Conservation (phyloP, 1,140 invertebrate genomes). For the Whitmania pigra region DNA sequence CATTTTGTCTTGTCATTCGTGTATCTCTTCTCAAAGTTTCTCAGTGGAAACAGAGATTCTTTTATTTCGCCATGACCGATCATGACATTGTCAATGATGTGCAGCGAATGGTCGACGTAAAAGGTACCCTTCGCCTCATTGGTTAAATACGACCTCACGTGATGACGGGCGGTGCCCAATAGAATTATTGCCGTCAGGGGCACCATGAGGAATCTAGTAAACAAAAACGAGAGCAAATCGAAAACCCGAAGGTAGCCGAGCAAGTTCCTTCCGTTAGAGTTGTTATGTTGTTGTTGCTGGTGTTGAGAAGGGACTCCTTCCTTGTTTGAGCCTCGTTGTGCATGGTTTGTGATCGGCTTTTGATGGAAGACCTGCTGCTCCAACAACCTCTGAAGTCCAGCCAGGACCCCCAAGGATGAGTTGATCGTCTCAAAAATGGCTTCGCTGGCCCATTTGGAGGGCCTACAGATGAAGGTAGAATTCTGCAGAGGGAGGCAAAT, state of each 20-base stretch:
- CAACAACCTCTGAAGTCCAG: neutral
- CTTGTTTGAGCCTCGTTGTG: neutral
- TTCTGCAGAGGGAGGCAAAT: neutral
- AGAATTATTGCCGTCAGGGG: neutral
- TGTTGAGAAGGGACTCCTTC: neutral
- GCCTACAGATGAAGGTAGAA: neutral
- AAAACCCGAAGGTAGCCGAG: neutral
- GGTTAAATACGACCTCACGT: conserved; percentile 4
- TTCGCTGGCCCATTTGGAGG: neutral
- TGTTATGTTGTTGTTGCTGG: neutral
- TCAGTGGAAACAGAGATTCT: neutral
- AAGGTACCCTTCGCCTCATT: neutral
- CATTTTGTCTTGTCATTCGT: neutral
- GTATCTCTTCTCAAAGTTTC: conserved; percentile 7
- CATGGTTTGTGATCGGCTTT: neutral
- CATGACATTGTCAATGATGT: neutral
- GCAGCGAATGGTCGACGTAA: neutral
- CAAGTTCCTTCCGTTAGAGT: neutral
- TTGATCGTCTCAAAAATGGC: neutral
- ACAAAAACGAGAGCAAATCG: neutral
- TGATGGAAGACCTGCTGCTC: neutral
- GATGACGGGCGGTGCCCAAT: conserved; percentile 9
- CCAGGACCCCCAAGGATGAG: neutral
- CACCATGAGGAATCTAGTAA: neutral
- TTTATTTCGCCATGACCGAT: neutral